Base-by-base conservation (phyloP, 2,797 vertebrate genomes). In the Meda fulgida region DNA sequence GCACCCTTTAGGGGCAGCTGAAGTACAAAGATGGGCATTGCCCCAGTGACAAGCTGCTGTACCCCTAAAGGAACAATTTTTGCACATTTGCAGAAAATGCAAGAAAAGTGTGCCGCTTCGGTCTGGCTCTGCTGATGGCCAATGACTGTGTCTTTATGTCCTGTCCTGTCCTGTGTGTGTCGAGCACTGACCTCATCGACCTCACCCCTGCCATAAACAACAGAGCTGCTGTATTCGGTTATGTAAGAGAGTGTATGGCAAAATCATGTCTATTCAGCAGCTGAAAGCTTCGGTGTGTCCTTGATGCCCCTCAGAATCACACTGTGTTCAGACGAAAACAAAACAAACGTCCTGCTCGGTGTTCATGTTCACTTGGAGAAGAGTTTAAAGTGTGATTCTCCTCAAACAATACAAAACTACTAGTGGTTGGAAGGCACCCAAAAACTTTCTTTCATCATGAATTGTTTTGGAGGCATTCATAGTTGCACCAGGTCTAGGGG, bases 401-500 rank as follows among this genome's bases (percentile, higher is more conserved):
- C n/a, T 51, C 26, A 36, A 72, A 83, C 55, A 76, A 75, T 38
- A 73, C 78, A 69, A 75, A 40, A 69, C 38, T 63, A 48, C 73
- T 78, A 77, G 48, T 72, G 29, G 23, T 65, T 66, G 60, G 53
- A 58, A 65, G 26, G 2, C 40, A 34, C 21, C 23, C 40, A 40
- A 66, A 40, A 78, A 29, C 55, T 63, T 65, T 14, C 46, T 63
- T 85, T 51, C 4, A 65, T 84, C 36, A 65, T 76, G 18, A 83
- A 55, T 55, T 77, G 70, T 40, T 55, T 67, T 84, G 70, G 65
- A 76, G 29, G 10, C 29, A 19, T 53, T 38, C n/a, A 51, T 43
- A 76, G 51, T 16, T 43, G 81, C 71, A 55, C n/a, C 29, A 38
- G 77, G 67, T 79, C 78, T 58, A 53, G n/a, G 48, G 78, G 71